A percentile compares a stretch with the other conserved stretches of the same genome.
Conservation (phyloP, 2,888 invertebrate genomes). For the Ferrisia virgata region DNA sequence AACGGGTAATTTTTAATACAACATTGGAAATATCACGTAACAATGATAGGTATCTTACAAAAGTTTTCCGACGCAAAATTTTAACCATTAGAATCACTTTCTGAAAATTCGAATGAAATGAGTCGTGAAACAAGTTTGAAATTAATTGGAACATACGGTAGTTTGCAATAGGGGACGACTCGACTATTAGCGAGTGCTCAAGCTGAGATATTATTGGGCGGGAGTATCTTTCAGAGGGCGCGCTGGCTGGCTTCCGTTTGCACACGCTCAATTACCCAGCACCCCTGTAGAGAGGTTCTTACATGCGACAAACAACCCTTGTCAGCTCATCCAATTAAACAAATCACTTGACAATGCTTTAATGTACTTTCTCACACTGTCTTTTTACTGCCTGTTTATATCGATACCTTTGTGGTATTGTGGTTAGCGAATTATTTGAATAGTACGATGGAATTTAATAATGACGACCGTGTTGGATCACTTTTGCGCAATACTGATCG, state of each 20-base stretch:
- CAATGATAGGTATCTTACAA: too few species aligned
- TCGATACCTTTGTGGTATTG: slow-evolving; percentile 24
- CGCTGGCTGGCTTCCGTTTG: slow-evolving; percentile 38
- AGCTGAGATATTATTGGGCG: slow-evolving; percentile 42
- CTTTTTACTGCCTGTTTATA: slow-evolving; percentile 31
- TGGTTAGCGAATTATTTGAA: neutral
- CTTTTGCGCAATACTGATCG: neutral
- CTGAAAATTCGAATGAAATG: neutral
- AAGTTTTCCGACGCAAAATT: neutral
- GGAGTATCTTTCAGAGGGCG: slow-evolving; percentile 39
- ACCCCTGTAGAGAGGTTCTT: slow-evolving; percentile 41
- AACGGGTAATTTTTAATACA: too few species aligned
- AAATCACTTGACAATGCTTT: slow-evolving; percentile 42
- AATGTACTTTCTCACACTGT: slow-evolving; percentile 41
- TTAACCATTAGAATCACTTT: neutral
- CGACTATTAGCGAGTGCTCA: slow-evolving; percentile 43
- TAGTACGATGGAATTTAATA: neutral
- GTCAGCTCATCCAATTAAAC: slow-evolving; percentile 45
- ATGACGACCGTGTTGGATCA: neutral
- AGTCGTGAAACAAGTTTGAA: neutral
- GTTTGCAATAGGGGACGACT: slow-evolving; percentile 10
- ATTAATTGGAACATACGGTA: slow-evolving; percentile 25
- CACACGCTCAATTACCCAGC: slow-evolving; percentile 45
- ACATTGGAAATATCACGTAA: too few species aligned
- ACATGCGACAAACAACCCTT: slow-evolving; percentile 41